Evolutionary conservation across 2,888 invertebrate genomes (phyloP), one percentile per base, ranked within the genome.

Genomic region (Trachelus tabidus): DNA sequence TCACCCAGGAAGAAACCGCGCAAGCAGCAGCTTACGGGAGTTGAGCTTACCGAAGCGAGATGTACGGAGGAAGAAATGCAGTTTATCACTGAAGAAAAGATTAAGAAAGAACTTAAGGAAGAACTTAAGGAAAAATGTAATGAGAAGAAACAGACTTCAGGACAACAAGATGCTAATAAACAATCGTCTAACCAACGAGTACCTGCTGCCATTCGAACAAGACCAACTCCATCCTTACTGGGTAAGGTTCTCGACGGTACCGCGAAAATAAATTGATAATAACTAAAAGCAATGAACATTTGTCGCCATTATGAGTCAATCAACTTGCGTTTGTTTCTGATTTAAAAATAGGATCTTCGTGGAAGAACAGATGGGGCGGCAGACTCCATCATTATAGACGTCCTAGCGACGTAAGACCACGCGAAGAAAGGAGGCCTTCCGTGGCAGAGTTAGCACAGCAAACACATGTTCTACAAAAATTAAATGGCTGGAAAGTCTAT

Each of bases 401-500:
- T 81, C 91, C 91, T 79, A 94, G 95, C 0, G 98, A 99, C 92
- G 97, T 99, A 15, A 95, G 96, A 87, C 95, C 96, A 0, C 96
- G 96, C 85, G 97, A 98, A 85, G 98, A 98, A 90, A 94, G 97
- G 81, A 94, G 96, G 80, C 95, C 97, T 0, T 95, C 96, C 1
- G 96, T 98, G 71, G 96, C 96, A 88, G 98, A 98, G 92, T 93
- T 98, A 86, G 97, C 98, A 40, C 96, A 96, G 92, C 98, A 98
- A 91, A 95, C 95, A 83, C 95, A 97, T 89, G 96, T 98, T 76
- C 93, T 96, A 83, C 96, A 97, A 88, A 97, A 97, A 92, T 95
- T 97, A 31, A 97, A 97, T 85, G 98, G 98, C 1, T 98, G 98
- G 98, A 98, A 98, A 92, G 94, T 98, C 80, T 95, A 97, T 92